phyloP scores from a whole-genome alignment of 2,888 invertebrate genomes.

The Augiades crinisus region DNA sequence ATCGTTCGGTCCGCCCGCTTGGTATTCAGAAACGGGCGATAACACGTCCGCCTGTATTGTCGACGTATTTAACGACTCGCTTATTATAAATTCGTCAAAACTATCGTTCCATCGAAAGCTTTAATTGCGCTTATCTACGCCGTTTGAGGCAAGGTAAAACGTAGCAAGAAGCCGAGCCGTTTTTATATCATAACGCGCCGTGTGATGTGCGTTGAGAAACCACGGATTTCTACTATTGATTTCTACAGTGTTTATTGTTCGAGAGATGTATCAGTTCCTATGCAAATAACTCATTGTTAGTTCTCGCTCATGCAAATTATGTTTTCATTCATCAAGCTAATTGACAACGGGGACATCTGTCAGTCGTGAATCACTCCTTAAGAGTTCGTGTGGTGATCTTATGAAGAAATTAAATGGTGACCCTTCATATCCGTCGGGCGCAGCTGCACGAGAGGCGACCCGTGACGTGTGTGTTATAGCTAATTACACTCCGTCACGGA shows the following conservation, averaged over 20 bases:
- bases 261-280: conserved; percentile 54
- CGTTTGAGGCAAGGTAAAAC: conserved; percentile 24
- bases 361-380: conserved; percentile 76
- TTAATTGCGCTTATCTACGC: conserved; percentile 43
- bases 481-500: conserved; percentile 56
- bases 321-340: conserved; percentile 74
- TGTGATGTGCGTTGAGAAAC: conserved; percentile 59
- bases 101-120: conserved; percentile 54
- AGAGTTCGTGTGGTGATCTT: conserved; percentile 59
- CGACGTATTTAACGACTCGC: conserved; percentile 44
- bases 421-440: conserved; percentile 71
- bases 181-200: conserved; percentile 39
- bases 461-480: conserved; percentile 51
- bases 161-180: conserved; percentile 32
- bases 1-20: conserved; percentile 50
- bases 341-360: conserved; percentile 73
- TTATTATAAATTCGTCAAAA: conserved; percentile 71
- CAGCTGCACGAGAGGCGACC: conserved; percentile 57
- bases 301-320: conserved; percentile 61
- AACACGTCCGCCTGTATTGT: conserved; percentile 63
- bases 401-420: conserved; percentile 71
- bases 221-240: conserved; percentile 71
- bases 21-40: conserved; percentile 55
- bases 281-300: conserved; percentile 71
- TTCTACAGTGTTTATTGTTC: conserved; percentile 75